Evolutionary conservation across 1,140 invertebrate species (phyloP), one percentile per base, ranked within the genome.

Genomic region (Trichoplusia ni): DNA sequence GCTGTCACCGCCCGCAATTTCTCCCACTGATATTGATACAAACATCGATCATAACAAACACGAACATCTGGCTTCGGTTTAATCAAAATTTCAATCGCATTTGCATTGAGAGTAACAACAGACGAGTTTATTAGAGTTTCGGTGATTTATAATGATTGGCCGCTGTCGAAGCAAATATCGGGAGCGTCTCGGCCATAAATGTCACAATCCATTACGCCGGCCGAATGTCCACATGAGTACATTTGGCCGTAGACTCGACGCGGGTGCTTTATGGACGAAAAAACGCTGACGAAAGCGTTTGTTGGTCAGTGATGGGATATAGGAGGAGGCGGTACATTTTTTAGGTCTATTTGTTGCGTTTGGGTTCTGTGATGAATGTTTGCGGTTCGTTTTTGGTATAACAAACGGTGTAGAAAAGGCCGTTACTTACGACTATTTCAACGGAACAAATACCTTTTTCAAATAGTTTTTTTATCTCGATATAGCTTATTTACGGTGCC

Each of bases 91-190:
- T 60, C 29, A 58, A 44, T 60, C 27, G 42, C 56, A 59, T 44
- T 59, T 59, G 38, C 25, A 44, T 59, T 31, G 25, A 44, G 38
- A 59, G 38, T 16, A 60, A 35, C 40, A 46, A 35, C 40, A 47
- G 16, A 35, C 14, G 31, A 47, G 31, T 47, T 37, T 21, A 35
- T 46, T 47, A 25, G 31, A 60, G 56, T 21, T 16, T 29, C 16
- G 38, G 38, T 60, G 42, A 60, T 47, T 60, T 60, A 60, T 46
- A 35, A 35, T 60, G 56, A 60, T 47, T 60, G 56, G 42, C 42
- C 42, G 56, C 40, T 59, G 56, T 33, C 40, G 56, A 47, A 60
- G 56, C 42, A 60, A 31, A 60, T 37, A 60, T 59, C 56, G 40
- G 27, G 18, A 31, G 40, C 56, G 56, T 58, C 56, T 46, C 40